A percentile compares a stretch with the other conserved stretches of the same genome.
These are phyloP conservation scores for Boloria selene DNA, from an alignment of 2,888 invertebrate genomes.

Conservation along the genomic window DNA sequence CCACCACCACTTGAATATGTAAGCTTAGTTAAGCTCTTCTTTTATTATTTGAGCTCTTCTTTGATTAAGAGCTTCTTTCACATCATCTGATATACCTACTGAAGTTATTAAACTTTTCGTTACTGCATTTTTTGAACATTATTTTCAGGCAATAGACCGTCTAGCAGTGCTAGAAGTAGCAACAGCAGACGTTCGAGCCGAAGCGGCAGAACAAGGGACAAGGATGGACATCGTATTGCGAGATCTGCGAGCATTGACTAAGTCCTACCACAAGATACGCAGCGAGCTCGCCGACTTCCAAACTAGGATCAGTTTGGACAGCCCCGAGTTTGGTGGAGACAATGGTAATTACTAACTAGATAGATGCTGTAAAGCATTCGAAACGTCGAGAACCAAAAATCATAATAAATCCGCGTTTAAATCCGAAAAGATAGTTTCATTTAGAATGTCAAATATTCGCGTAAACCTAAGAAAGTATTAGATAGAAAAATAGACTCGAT, in stretches of 20 bases:
- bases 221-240: constrained; percentile 61
- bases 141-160: constrained; percentile 61
- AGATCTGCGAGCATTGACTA: constrained; percentile 70
- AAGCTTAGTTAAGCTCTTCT: no score
- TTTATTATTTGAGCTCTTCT: no score
- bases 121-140: background rate
- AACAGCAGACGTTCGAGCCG: constrained; percentile 76
- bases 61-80: background rate
- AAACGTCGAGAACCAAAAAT: no score
- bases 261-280: constrained; percentile 71
- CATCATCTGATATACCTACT: background rate
- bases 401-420: no score
- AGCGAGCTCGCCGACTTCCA: constrained; percentile 73
- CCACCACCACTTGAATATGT: no score
- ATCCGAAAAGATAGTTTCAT: no score
- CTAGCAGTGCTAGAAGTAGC: constrained; percentile 77
- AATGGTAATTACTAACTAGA: constrained; percentile 61
- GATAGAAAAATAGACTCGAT: background rate
- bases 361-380: no score
- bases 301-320: constrained; percentile 60
- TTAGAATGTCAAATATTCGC: no score
- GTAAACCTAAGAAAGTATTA: no score
- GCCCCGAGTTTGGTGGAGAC: constrained; percentile 62
- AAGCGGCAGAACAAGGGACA: constrained; percentile 57
- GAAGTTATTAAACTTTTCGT: background rate